phyloP scores from a whole-genome alignment of 2,888 invertebrate genomes.

The Mamestra brassicae region DNA sequence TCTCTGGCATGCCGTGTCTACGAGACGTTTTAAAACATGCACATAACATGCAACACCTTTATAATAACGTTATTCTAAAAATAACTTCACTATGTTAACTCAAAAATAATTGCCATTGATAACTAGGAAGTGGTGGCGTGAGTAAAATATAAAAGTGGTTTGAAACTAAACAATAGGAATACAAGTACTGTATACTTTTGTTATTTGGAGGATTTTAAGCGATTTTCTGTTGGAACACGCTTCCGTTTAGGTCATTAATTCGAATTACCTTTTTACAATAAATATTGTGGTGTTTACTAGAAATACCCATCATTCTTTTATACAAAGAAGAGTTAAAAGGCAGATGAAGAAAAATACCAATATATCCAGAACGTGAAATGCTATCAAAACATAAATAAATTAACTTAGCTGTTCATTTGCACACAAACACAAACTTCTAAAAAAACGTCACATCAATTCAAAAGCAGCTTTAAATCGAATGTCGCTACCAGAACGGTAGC shows the following conservation, averaged over 20 bases:
- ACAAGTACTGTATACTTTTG: conserved; percentile 28
- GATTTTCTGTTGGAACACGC: neutral
- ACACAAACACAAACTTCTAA: conserved; percentile 12
- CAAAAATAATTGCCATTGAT: conserved; percentile 30
- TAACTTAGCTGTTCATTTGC: conserved; percentile 14
- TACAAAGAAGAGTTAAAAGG: neutral
- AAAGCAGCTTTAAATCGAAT: conserved; percentile 37
- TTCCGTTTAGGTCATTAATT: neutral
- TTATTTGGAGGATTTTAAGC: neutral
- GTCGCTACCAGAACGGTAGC: conserved; percentile 24
- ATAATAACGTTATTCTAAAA: conserved; percentile 8
- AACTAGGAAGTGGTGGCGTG: conserved; percentile 12
- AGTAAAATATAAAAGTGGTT: conserved; percentile 21
- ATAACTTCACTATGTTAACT: conserved; percentile 16
- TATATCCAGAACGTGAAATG: conserved; percentile 1
- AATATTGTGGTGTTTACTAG: no score
- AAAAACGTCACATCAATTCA: conserved; percentile 32
- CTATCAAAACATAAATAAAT: conserved; percentile 33
- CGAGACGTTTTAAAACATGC: conserved; percentile 7
- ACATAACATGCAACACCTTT: conserved; percentile 25
- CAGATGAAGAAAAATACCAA: neutral
- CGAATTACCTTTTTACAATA: neutral
- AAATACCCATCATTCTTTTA: neutral
- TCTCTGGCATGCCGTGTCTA: conserved; percentile 20
- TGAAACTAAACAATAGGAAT: conserved; percentile 9